phyloP scores from a whole-genome alignment of 53 echinoderm and acorn worm species.

The Temnopleurus reevesii region DNA sequence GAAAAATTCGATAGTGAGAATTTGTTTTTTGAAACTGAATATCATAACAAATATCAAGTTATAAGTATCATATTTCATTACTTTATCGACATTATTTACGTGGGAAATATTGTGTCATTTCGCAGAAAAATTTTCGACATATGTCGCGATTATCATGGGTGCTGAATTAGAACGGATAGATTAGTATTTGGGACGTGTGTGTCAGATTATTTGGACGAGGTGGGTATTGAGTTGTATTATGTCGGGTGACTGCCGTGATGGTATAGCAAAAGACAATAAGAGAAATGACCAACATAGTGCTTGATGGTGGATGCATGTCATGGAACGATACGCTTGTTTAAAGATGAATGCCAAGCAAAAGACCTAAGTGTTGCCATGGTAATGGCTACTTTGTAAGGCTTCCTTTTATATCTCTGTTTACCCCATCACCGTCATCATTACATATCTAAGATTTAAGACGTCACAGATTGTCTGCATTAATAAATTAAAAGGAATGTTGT shows the following conservation, averaged over 20 bases:
- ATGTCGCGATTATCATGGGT: background rate
- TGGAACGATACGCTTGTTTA: constrained; percentile 15
- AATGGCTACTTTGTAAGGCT: background rate
- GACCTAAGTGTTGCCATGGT: background rate
- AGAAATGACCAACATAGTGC: background rate
- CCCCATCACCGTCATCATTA: no score
- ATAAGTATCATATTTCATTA: no score
- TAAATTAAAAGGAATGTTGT: no score
- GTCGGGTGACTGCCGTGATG: background rate
- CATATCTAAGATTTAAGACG: no score
- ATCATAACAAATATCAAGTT: no score
- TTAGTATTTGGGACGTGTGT: background rate
- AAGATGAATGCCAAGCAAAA: background rate
- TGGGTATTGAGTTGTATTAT: background rate
- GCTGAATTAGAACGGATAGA: background rate
- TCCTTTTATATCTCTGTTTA: no score
- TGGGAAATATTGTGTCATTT: background rate
- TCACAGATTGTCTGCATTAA: no score
- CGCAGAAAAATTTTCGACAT: background rate
- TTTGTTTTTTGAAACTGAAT: no score
- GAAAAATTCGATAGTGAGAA: no score
- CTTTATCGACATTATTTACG: background rate
- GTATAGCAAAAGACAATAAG: background rate
- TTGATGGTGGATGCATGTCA: background rate
- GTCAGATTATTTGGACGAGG: background rate